Conservation (phyloP, 1,140 invertebrate genomes). For the Dinoponera quadriceps region DNA sequence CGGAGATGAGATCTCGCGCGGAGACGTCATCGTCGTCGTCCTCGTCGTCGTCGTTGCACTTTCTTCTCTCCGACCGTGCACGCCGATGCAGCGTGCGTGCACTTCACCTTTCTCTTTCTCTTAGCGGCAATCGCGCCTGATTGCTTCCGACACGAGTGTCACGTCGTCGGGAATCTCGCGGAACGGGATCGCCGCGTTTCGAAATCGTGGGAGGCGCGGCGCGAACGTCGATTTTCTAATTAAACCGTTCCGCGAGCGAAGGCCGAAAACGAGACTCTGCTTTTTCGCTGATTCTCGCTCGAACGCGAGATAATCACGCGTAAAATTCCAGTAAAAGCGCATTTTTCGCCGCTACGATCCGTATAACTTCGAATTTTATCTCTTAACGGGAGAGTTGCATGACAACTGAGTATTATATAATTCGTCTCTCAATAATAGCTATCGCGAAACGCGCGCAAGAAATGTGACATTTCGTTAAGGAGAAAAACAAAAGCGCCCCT, state of each 20-base stretch:
- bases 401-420: too few species aligned
- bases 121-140: slow-evolving; percentile 64
- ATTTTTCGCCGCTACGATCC: too few species aligned
- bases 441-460: too few species aligned
- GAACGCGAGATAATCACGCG: too few species aligned
- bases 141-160: slow-evolving; percentile 69
- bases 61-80: slow-evolving; percentile 74
- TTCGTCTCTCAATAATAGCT: too few species aligned
- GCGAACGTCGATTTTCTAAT: neutral
- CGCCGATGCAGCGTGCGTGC: slow-evolving; percentile 69
- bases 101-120: slow-evolving; percentile 84
- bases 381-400: neutral
- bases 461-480: too few species aligned
- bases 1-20: slow-evolving; percentile 26
- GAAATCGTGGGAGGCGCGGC: slow-evolving; percentile 25
- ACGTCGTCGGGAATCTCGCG: slow-evolving; percentile 12
- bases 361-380: neutral
- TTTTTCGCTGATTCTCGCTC: too few species aligned
- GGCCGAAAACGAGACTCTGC: neutral
- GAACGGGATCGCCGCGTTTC: slow-evolving; percentile 32
- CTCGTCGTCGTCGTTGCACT: slow-evolving; percentile 79
- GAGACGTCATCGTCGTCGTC: slow-evolving; percentile 74
- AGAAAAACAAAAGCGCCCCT: too few species aligned
- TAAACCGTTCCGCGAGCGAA: neutral
- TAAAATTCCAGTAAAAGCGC: too few species aligned